Conservation (phyloP, 53 echinoderm and acorn worm genomes). For the Crossaster papposus region DNA sequence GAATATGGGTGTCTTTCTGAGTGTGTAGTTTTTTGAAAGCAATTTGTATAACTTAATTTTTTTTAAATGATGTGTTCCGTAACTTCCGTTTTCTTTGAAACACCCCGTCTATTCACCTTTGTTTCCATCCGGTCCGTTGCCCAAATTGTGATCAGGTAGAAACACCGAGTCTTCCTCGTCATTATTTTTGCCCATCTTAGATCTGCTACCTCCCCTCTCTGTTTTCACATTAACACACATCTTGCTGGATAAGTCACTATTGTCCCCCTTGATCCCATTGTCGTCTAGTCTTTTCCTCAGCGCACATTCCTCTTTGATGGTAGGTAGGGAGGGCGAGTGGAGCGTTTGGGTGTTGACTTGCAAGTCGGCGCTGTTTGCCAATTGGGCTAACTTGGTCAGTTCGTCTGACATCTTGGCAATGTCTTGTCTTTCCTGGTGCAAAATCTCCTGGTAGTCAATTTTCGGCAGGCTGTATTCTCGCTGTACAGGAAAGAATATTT, state of each 20-base stretch:
- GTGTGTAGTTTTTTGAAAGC: too few relatives aligned
- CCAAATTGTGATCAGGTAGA: slow-evolving; percentile 58
- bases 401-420: slow-evolving; percentile 83
- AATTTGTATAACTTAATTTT: too few relatives aligned
- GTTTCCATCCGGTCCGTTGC: slow-evolving; percentile 62
- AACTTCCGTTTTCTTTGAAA: too few relatives aligned
- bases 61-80: too few relatives aligned
- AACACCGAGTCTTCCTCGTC: slow-evolving; percentile 53
- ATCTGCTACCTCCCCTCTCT: slow-evolving; percentile 14
- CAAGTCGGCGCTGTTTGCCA: slow-evolving; percentile 92
- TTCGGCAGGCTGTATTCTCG: slow-evolving; percentile 64
- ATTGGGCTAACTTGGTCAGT: slow-evolving; percentile 89
- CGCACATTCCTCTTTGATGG: slow-evolving; percentile 46
- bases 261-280: slow-evolving; percentile 44
- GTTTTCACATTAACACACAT: slow-evolving; percentile 40
- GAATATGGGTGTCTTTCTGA: too few relatives aligned
- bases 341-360: slow-evolving; percentile 53
- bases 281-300: slow-evolving; percentile 47
- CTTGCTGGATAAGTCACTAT: slow-evolving; percentile 38
- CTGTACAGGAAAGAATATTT: slow-evolving; percentile 34
- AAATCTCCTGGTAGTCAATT: slow-evolving; percentile 53
- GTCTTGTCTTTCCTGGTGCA: slow-evolving; percentile 52
- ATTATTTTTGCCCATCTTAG: slow-evolving; percentile 33
- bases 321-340: slow-evolving; percentile 52
- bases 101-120: slow-evolving; percentile 54